Evolutionary conservation across 2,113 vertebrate genomes (phyloP).

Genomic region (Toxotes chatareus): DNA sequence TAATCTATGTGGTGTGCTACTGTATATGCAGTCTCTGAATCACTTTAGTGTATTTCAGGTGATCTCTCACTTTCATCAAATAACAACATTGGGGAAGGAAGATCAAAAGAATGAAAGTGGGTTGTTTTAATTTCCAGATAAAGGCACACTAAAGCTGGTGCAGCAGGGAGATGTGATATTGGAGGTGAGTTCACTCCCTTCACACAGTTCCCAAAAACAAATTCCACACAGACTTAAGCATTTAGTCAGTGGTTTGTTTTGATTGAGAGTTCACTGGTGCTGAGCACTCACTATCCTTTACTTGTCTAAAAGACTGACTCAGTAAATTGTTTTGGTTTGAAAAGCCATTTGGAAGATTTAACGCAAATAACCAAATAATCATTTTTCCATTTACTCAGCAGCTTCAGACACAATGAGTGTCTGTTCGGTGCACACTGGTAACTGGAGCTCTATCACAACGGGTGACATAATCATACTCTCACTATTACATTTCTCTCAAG

Average conservation of each 20-base stretch:
- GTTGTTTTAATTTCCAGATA: background rate
- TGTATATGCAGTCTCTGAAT: background rate
- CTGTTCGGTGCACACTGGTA: background rate
- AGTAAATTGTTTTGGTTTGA: constrained; percentile 29
- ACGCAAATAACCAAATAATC: constrained; percentile 8
- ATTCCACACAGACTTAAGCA: background rate
- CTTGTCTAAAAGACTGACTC: constrained; percentile 1
- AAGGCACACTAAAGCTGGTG: background rate
- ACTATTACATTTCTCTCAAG: constrained; percentile 10
- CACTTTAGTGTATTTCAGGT: background rate
- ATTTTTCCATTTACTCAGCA: constrained; percentile 40
- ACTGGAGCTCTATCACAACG: constrained; percentile 2
- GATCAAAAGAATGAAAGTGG: background rate
- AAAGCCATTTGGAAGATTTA: constrained; percentile 23
- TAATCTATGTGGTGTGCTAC: background rate
- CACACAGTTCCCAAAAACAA: background rate
- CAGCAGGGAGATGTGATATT: background rate
- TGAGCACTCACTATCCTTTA: background rate
- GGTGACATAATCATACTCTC: constrained; percentile 14
- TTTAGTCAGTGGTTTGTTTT: constrained; percentile 51
- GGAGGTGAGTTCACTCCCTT: constrained; percentile 1
- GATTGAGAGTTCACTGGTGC: constrained; percentile 19
- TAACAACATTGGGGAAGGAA: background rate
- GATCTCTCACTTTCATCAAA: too few species aligned
- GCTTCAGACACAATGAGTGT: constrained; percentile 20